Conservation (phyloP, 2,888 invertebrate genomes). For the Tuberolachnus salignus region DNA sequence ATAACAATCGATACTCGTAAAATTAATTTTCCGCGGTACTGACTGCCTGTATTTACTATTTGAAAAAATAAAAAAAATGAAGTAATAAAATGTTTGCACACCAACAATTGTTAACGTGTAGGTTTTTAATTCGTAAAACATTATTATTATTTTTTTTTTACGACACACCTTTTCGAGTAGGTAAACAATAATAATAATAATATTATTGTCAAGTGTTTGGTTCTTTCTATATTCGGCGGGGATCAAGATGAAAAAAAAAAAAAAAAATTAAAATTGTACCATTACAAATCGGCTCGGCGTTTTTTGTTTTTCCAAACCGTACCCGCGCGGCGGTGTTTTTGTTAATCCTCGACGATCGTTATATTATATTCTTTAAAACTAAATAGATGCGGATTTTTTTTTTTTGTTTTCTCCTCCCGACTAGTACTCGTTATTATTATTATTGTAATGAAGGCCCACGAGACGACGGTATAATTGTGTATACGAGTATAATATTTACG, state of each 20-base stretch:
- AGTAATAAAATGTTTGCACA: not conserved
- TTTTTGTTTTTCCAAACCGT: not conserved
- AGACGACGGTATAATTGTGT: not conserved
- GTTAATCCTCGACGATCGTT: slow-evolving; percentile 11
- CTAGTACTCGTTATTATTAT: not conserved
- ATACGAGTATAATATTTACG: slow-evolving; percentile 4
- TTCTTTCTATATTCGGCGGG: slow-evolving; percentile 38
- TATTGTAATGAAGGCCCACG: slow-evolving; percentile 22
- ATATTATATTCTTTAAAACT: slow-evolving; percentile 31
- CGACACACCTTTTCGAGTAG: slow-evolving; percentile 30
- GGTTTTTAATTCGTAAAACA: not conserved
- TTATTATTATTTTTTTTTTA: not conserved
- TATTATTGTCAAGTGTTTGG: slow-evolving; percentile 15
- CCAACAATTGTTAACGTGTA: not conserved
- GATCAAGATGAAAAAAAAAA: slow-evolving; percentile 28
- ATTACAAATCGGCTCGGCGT: not conserved
- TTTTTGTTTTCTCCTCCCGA: no score
- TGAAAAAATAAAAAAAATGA: no score
- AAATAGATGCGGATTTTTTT: not conserved
- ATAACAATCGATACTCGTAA: not conserved
- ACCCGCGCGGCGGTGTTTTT: not conserved
- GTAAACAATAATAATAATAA: no score
- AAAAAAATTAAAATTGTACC: slow-evolving; percentile 24
- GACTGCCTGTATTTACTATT: no score
- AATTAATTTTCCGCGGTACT: not conserved